These are phyloP conservation scores for Stegophylla sp. DNA, from an alignment of 2,888 invertebrate genomes.

Conservation along the genomic window DNA sequence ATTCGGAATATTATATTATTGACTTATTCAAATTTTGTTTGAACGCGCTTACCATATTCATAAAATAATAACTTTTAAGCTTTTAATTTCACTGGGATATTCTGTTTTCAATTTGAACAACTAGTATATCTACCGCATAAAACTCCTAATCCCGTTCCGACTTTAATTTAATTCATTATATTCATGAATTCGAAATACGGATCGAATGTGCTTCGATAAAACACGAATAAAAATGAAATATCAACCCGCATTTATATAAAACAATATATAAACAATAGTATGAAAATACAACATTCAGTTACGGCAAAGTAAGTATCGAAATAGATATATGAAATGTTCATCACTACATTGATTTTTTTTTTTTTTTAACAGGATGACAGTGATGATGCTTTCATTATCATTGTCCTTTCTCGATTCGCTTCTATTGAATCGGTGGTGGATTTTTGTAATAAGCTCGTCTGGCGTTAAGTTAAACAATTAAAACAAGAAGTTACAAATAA, in stretches of 20 bases:
- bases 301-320: background rate
- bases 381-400: no score
- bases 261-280: no score
- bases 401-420: no score
- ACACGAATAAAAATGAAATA: constrained; percentile 27
- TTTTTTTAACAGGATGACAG: no score
- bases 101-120: constrained; percentile 51
- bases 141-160: constrained; percentile 21
- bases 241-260: background rate
- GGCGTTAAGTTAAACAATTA: no score
- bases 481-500: no score
- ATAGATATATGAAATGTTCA: background rate
- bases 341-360: no score
- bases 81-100: constrained; percentile 50
- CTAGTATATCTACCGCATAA: constrained; percentile 26
- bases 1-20: constrained; percentile 38
- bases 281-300: no score
- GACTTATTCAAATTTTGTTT: constrained; percentile 39
- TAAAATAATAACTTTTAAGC: constrained; percentile 48
- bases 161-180: constrained; percentile 49
- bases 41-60: constrained; percentile 33
- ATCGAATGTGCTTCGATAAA: constrained; percentile 35
- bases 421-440: no score
- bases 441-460: no score
- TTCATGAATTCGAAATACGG: constrained; percentile 36